Evolutionary conservation across 2,888 invertebrate genomes (phyloP), one percentile per base, ranked within the genome.

Genomic region (Mythimna impura): DNA sequence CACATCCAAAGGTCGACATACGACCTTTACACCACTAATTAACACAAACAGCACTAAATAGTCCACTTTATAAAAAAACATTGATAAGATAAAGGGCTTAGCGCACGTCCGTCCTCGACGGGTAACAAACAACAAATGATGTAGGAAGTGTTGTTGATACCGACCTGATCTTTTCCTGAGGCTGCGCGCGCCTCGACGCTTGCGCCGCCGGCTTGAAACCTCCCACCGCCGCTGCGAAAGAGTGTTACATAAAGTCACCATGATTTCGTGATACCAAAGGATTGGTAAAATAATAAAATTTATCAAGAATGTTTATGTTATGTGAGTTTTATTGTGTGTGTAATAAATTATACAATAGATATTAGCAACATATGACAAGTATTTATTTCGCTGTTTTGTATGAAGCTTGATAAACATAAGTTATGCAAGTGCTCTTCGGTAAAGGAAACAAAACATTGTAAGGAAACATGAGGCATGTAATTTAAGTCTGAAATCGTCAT

Each of bases 131-230:
- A 88, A 91, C 92, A 92, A 95, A 93, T 95, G 94, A 89, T 87
- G 89, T 90, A 93, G 92, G 93, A 92, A 93, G 89, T 89, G 88
- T 86, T 84, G 86, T 86, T 86, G 84, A 84, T 89, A 91, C 89
- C 75, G 81, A 92, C 92, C 95, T 95, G 94, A 93, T 95, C 94
- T 95, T 95, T 93, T 94, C 95, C 92, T 93, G 94, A 91, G 94
- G 91, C 90, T 91, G 92, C 84, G 90, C 73, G 86, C 90, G 91
- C 76, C 87, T 91, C 86, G 92, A 91, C 92, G 94, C 91, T 78
- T 89, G 94, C 94, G 94, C 90, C 89, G 90, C 90, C 89, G 90
- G 80, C 91, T 91, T 91, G 93, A 91, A 93, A 85, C 90, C 94
- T 91, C 94, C 95, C 93, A 92, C 93, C 91, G 92, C 93, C 86